Base-by-base conservation (phyloP, 1,140 invertebrate species). In the Drosophila asahinai region DNA sequence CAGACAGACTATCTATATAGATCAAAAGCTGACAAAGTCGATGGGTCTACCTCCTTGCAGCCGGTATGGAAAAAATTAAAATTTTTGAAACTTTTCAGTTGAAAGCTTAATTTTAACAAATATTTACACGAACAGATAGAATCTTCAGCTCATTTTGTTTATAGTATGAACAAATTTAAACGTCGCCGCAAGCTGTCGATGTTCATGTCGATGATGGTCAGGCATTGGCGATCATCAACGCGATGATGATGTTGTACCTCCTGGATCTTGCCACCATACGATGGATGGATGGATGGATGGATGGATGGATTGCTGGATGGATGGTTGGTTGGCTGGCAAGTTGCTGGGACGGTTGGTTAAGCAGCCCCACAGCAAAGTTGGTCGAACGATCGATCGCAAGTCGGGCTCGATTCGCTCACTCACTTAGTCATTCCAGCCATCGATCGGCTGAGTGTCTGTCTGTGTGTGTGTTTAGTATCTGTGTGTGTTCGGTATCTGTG, bases 41-140 rank as follows among this genome's bases (percentile, higher is more conserved):
- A 38, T 60, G 67, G 30, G 38, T 25, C 27, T 17, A 27, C 22
- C 30, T 47, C 43, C 36, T 40, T n/a, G 19, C 14, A 25, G 3
- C 22, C 22, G 22, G 22, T 25, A 25, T 25, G 22, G 2, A 22
- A 12, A 22, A 71, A 60, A 73, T 52, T 59, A 49, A 59, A 60
- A 78, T 78, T 79, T 84, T 76, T 71, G 70, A 86, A 54, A 77
- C 62, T 87, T 77, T 87, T 83, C 59, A 89, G 80, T 78, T 89
- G 83, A 87, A 87, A 87, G 80, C 83, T 83, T 87, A 83, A 87
- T 89, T 87, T 87, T 72, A 89, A 84, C 83, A 87, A 87, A 87
- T 87, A 87, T 87, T 83, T 87, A 89, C 80, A 83, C 84, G 81
- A 75, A 61, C 77, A 83, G 84, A 89, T 87, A 87, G 73, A 87